Evolutionary conservation across 2,797 vertebrate genomes (phyloP).

Genomic region (Tarsius wallacei): DNA sequence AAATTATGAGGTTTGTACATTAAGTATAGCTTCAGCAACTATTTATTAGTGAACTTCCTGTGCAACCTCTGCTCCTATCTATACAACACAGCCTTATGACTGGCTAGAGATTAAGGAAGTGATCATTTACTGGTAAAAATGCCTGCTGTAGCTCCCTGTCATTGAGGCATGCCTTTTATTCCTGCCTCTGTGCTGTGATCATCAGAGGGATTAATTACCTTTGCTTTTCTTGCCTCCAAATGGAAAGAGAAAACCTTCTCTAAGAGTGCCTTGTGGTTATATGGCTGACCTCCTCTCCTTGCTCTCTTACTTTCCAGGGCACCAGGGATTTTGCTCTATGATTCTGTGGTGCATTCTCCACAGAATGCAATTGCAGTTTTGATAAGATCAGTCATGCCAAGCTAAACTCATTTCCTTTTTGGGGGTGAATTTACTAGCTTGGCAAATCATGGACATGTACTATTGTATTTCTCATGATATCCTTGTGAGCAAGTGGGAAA

Average conservation of each 20-base stretch:
- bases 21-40: neutral
- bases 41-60: neutral
- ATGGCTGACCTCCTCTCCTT: neutral
- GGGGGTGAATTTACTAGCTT: neutral
- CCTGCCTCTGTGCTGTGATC: neutral
- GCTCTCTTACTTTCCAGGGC: neutral
- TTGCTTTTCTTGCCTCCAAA: neutral
- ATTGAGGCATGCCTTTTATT: neutral
- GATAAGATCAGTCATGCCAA: neutral
- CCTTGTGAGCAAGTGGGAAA: neutral
- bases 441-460: neutral
- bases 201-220: neutral
- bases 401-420: neutral
- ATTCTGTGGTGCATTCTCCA: neutral
- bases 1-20: neutral
- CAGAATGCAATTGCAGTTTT: neutral
- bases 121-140: neutral
- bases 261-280: neutral
- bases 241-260: neutral
- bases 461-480: neutral
- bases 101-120: neutral
- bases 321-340: neutral
- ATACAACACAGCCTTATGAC: rapidly evolving
- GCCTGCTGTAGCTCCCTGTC: neutral
- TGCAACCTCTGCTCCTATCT: neutral